Evolutionary conservation across 2,113 vertebrate species (phyloP), one percentile per base, ranked within the genome.

Genomic region (Egretta garzetta): DNA sequence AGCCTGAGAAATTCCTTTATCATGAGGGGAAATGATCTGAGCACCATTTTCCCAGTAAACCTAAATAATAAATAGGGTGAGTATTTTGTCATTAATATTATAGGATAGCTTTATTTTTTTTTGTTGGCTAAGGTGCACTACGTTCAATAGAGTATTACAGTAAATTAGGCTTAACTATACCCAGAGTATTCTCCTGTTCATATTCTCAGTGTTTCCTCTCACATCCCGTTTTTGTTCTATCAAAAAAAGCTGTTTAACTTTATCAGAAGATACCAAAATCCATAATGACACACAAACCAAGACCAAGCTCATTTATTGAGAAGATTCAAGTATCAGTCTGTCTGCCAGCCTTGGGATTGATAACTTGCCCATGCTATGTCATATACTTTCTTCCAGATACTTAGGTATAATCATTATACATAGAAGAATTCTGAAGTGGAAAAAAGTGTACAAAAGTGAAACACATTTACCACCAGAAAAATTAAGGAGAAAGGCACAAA

Each of bases 41-140:
- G 99, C 99, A 10, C 99, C 99, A 1, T 99, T 99, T 85, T 98
- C 98, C 99, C 99, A 99, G 85, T 99, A 99, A 49, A 99, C 99
- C 99, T 99, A 77, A 66, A 94, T 17, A 88, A 89, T 26, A 68
- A 55, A 68, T 1, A 56, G 26, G 22, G 5, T 8, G 39, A 50
- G 39, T 64, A 79, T 30, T 52, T 73, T 11, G 41, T 35, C 33
- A 85, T 55, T 56, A 62, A 79, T 63, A 75, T 16, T 37, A 10
- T 35, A 83, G 32, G 15, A 77, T 4, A 82, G 35, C 22, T 86
- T 64, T 33, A 8, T 28, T 41, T 27, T 28, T 12, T 88, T 63
- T 64, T 55, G 22, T 66, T 53, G 49, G 26, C 41, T 85, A 72
- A 91, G 4, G n/a, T 43, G 10, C 30, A 21, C 49, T 62, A 56